Evolutionary conservation across 2,888 invertebrate species (phyloP), one percentile per base, ranked within the genome.

Genomic region (Campoplex capitator): DNA sequence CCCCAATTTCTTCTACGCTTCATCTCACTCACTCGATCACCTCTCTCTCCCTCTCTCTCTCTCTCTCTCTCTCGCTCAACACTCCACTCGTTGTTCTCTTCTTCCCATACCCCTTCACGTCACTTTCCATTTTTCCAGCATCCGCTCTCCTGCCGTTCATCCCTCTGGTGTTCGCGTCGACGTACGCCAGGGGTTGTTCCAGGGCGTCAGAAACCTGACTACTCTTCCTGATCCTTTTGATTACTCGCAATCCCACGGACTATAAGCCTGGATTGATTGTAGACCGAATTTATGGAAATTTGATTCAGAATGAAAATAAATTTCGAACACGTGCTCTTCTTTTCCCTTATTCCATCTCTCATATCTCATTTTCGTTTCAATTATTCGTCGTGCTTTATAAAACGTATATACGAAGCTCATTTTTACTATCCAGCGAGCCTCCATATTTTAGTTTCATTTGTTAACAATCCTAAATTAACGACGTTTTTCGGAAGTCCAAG

Each of bases 101-200:
- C 23, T 48, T 62, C 51, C 48, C 76, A 75, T 71, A 48, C 62
- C 23, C 45, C 32, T 42, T 70, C 38, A 28, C 45, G 67, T 75
- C 79, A 75, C 65, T 71, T 62, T 83, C 67, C 74, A 76, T 56
- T 74, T 84, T 74, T 67, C 54, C 78, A 74, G 58, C 54, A 65
- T 73, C 51, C 23, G 56, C 28, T 58, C 65, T 28, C 23, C 23
- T n/a, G 70, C 83, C n/a, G 73, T 28, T 84, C 65, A 54, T 83
- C 76, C 51, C 71, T 58, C 32, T 67, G 83, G 45, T 84, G 56
- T 42, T 67, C 78, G 13, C 74, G 74, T 74, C 81, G 65, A 74
- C 23, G 56, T 70, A 65, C 51, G 23, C n/a, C 8, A 51, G 32
- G 65, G 18, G 38, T 54, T 42, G n/a, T 51, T 74, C 56, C 9